A percentile compares a stretch with the other conserved stretches of the same genome.
These are phyloP conservation scores for Lucilia sericata DNA, from an alignment of 1,140 invertebrate genomes.

Conservation along the genomic window DNA sequence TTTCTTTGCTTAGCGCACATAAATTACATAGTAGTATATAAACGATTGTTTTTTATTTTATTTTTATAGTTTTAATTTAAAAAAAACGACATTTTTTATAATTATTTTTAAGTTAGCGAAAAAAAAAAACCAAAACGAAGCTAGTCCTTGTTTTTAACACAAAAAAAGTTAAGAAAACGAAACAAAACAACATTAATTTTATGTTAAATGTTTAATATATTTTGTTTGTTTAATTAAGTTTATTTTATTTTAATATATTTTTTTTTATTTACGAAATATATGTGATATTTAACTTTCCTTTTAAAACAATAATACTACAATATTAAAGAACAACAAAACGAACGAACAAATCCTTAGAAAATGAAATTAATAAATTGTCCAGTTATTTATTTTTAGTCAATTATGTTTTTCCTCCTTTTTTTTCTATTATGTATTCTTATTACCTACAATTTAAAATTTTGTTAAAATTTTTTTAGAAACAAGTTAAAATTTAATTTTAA, in stretches of 20 bases:
- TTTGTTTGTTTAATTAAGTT: conserved; percentile 7
- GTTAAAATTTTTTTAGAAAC: conserved; percentile 19
- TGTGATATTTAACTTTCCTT: conserved; percentile 46
- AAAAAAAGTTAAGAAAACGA: background rate
- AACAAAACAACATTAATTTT: background rate
- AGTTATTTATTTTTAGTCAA: conserved; percentile 30
- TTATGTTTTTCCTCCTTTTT: background rate
- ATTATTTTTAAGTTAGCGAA: background rate
- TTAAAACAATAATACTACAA: conserved; percentile 46
- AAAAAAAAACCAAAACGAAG: conserved; percentile 38
- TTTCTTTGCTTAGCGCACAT: conserved; percentile 23
- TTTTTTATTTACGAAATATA: background rate
- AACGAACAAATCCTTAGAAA: conserved; percentile 55
- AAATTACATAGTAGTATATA: background rate
- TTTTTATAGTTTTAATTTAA: background rate
- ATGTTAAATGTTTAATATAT: background rate
- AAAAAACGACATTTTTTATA: conserved; percentile 19
- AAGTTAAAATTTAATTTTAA: background rate
- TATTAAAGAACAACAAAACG: conserved; percentile 17
- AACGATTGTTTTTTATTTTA: background rate
- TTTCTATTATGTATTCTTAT: background rate
- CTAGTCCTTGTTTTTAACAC: conserved; percentile 35
- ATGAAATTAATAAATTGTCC: conserved; percentile 54
- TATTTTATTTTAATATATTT: conserved; percentile 11
- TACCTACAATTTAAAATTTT: background rate